phyloP scores from a whole-genome alignment of 2,888 invertebrate species.

The Drosophila fulvimacula region DNA sequence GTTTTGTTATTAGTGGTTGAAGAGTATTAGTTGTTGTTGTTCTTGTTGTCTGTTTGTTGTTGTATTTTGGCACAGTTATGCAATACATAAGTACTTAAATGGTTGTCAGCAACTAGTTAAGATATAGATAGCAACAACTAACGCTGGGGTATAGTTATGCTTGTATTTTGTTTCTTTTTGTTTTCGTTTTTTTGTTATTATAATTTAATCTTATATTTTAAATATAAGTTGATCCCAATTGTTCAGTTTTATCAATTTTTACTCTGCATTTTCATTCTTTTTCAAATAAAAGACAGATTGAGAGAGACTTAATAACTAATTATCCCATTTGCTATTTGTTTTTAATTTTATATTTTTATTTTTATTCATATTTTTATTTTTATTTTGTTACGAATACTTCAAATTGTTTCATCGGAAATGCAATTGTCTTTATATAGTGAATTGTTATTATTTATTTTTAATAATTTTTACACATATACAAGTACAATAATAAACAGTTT shows the following conservation, averaged over 20 bases:
- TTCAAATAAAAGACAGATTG: slow-evolving; percentile 57
- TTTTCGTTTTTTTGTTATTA: slow-evolving; percentile 61
- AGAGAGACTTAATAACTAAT: slow-evolving; percentile 62
- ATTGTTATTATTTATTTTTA: slow-evolving; percentile 5
- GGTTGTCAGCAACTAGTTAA: slow-evolving; percentile 13
- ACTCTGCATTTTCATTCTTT: slow-evolving; percentile 75
- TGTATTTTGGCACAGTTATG: slow-evolving; percentile 68
- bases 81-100: slow-evolving; percentile 37
- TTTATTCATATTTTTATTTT: not conserved
- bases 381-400: slow-evolving; percentile 37
- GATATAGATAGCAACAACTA: slow-evolving; percentile 26
- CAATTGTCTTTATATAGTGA: slow-evolving; percentile 57
- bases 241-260: slow-evolving; percentile 84
- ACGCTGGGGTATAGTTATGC: slow-evolving; percentile 42
- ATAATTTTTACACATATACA: slow-evolving; percentile 83
- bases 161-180: slow-evolving; percentile 47
- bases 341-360: not conserved
- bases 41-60: slow-evolving; percentile 38
- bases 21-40: slow-evolving; percentile 24
- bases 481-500: slow-evolving; percentile 64
- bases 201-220: slow-evolving; percentile 83
- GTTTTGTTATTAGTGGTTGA: slow-evolving; percentile 26
- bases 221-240: slow-evolving; percentile 85
- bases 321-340: slow-evolving; percentile 41
- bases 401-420: slow-evolving; percentile 48